Evolutionary conservation across 1,140 invertebrate species (phyloP).

Genomic region (Drosophila tani): DNA sequence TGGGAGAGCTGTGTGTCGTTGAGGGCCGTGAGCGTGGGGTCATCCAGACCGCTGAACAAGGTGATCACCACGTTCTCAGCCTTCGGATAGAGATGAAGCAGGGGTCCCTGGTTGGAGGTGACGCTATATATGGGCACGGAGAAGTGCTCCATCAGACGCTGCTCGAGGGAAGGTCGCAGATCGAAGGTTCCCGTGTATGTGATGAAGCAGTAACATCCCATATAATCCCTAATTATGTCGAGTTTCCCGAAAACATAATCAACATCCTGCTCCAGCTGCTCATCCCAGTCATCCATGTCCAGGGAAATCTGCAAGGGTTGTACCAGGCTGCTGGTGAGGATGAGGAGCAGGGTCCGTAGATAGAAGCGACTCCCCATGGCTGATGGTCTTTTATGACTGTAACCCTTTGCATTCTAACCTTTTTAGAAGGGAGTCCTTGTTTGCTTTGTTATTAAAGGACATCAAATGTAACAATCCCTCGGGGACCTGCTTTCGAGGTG

Average conservation of each 20-base stretch:
- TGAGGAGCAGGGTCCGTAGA: neutral
- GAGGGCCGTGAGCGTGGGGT: neutral
- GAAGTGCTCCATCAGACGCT: slow-evolving; percentile 5
- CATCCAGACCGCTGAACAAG: neutral
- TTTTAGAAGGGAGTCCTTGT: too few relatives aligned
- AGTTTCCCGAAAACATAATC: neutral
- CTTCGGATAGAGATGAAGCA: neutral
- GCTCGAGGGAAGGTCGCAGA: neutral
- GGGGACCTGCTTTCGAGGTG: slow-evolving; percentile 93
- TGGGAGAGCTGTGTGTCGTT: neutral
- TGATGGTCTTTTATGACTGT: neutral
- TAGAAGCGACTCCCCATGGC: neutral
- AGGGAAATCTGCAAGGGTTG: neutral
- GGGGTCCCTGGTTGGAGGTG: too few relatives aligned
- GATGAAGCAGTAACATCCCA: neutral
- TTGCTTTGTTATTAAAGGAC: neutral
- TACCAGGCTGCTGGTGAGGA: neutral
- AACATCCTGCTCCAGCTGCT: neutral
- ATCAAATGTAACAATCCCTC: slow-evolving; percentile 85
- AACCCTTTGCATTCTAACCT: neutral
- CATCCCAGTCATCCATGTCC: neutral
- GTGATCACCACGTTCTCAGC: neutral
- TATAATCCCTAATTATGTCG: too few relatives aligned
- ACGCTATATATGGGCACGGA: neutral
- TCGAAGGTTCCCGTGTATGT: neutral